These are phyloP conservation scores for Portunus trituberculatus DNA, from an alignment of 1,140 invertebrate species.

Conservation along the genomic window DNA sequence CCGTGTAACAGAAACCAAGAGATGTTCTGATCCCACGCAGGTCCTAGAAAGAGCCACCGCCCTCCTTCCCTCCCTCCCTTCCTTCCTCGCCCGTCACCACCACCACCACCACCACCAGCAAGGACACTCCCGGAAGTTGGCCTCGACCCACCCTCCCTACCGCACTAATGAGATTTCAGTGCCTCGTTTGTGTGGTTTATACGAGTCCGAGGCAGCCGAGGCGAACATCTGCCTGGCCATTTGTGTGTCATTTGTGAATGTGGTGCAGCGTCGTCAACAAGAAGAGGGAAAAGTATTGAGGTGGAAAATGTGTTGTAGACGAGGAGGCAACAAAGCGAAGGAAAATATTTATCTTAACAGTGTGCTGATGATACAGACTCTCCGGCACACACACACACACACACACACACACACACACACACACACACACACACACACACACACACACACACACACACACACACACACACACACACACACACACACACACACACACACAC, in stretches of 20 bases:
- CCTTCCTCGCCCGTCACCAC: not conserved
- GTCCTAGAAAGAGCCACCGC: not conserved
- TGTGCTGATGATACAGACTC: not conserved
- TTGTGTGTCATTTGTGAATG: conserved; percentile 63
- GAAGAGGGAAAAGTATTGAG: not conserved
- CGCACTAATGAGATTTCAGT: conserved; percentile 72
- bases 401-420: conserved; percentile 10
- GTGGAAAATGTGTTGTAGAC: not conserved
- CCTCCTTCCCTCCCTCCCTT: not conserved
- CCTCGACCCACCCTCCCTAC: conserved; percentile 48
- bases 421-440: conserved; percentile 4
- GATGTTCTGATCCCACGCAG: not conserved
- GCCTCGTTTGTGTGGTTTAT: conserved; percentile 48
- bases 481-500: conserved; percentile 1
- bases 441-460: not conserved
- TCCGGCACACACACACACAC: not conserved
- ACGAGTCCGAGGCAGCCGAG: conserved; percentile 33
- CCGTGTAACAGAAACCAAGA: not conserved
- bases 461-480: not conserved
- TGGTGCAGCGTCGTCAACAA: conserved; percentile 45
- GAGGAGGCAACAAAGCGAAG: not conserved
- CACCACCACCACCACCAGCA: conserved; percentile 16
- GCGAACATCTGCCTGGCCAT: conserved; percentile 66
- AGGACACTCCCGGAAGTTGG: conserved; percentile 59
- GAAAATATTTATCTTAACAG: too few species aligned